A percentile compares a stretch with the other conserved stretches of the same genome.
Conservation (phyloP, 2,797 vertebrate genomes). For the Botia kubotai region DNA sequence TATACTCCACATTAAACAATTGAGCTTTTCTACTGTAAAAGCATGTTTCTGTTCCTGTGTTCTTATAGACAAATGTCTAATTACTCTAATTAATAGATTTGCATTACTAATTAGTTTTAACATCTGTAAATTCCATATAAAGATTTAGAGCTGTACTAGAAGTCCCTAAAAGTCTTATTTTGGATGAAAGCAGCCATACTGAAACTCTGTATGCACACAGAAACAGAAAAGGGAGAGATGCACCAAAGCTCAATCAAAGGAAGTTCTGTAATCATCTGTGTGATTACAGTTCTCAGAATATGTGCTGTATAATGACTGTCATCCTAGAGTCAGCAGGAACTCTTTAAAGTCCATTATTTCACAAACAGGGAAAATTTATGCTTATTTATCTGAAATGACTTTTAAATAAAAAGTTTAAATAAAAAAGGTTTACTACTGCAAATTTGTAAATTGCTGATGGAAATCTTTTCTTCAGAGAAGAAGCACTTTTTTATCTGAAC, state of each 20-base stretch:
- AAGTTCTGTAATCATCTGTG: slow-evolving; percentile 10
- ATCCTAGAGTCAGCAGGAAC: background rate
- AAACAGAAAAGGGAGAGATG: background rate
- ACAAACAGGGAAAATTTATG: background rate
- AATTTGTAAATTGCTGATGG: slow-evolving; percentile 40
- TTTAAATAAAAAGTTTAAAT: background rate
- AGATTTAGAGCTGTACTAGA: background rate
- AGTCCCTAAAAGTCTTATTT: background rate
- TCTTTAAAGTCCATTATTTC: slow-evolving; percentile 1
- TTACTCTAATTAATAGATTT: background rate
- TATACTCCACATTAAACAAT: background rate
- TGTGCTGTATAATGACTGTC: slow-evolving; percentile 11
- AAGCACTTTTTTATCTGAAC: slow-evolving; percentile 1
- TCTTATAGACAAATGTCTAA: background rate
- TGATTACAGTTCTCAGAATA: slow-evolving; percentile 19
- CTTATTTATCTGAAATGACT: slow-evolving; percentile 2
- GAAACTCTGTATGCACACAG: slow-evolving; percentile 9
- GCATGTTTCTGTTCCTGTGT: too few relatives aligned
- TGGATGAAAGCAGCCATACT: background rate
- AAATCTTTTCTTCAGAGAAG: background rate
- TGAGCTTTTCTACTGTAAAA: background rate
- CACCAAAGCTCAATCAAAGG: slow-evolving; percentile 1
- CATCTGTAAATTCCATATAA: background rate
- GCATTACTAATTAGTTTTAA: background rate
- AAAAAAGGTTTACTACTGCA: background rate